phyloP scores from a whole-genome alignment of 2,797 vertebrate genomes.

The Mastacembelus armatus region DNA sequence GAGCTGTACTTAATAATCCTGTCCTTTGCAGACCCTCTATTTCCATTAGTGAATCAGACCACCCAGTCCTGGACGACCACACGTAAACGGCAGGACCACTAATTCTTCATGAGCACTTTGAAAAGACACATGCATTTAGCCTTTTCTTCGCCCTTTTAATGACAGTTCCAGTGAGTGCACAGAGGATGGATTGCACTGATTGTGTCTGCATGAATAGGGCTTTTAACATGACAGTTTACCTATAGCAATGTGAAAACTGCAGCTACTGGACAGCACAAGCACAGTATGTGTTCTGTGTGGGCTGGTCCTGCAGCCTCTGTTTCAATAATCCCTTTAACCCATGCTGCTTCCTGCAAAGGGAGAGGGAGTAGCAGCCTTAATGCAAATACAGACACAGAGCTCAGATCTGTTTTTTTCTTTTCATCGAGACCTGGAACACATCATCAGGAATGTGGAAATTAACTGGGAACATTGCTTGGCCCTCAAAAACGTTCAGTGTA shows the following conservation, averaged over 20 bases:
- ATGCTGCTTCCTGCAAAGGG: conserved; percentile 54
- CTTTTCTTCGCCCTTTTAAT: conserved; percentile 51
- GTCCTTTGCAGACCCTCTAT: conserved; percentile 45
- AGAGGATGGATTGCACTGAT: conserved; percentile 59
- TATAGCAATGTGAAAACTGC: background rate
- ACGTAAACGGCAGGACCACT: conserved; percentile 34
- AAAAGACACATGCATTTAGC: conserved; percentile 27
- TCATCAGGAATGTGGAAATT: conserved; percentile 41
- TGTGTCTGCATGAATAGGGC: conserved; percentile 51
- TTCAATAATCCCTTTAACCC: conserved; percentile 50
- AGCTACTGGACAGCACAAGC: conserved; percentile 22
- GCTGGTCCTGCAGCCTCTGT: conserved; percentile 19
- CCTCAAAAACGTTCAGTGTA: conserved; percentile 20
- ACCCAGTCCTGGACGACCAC: conserved; percentile 55
- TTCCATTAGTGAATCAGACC: conserved; percentile 58
- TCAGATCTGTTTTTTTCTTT: no score
- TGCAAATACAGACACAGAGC: conserved; percentile 66
- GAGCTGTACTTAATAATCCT: conserved; percentile 62
- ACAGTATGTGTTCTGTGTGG: conserved; percentile 11
- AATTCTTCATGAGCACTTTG: conserved; percentile 39
- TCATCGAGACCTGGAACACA: conserved; percentile 29
- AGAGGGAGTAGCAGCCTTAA: conserved; percentile 61
- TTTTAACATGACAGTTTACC: conserved; percentile 51
- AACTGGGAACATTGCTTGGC: conserved; percentile 32
- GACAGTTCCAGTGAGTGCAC: conserved; percentile 49